Evolutionary conservation across 2,888 invertebrate genomes (phyloP).

Genomic region (Diadegma fenestrale): DNA sequence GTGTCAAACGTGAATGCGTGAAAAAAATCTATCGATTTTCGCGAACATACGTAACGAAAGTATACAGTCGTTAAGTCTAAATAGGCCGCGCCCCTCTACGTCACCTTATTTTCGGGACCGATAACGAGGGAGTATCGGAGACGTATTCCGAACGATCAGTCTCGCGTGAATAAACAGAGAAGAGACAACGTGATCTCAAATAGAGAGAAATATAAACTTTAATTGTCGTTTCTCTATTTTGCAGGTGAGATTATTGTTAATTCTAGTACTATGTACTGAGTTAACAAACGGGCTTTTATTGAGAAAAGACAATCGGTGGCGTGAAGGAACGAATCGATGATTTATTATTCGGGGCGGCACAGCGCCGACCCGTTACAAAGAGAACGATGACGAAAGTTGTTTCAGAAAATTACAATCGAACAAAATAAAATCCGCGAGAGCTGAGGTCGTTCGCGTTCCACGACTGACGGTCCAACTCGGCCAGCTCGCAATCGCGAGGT

Average conservation of each 20-base stretch:
- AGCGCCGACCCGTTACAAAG: too few relatives aligned
- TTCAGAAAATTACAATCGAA: too few relatives aligned
- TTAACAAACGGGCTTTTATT: too few relatives aligned
- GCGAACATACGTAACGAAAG: constrained; percentile 22
- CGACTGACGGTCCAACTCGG: too few relatives aligned
- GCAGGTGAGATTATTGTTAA: constrained; percentile 2
- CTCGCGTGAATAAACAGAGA: not conserved
- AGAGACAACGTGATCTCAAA: constrained; percentile 17
- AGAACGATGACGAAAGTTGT: too few relatives aligned
- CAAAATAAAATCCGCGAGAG: too few relatives aligned
- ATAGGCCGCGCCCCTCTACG: constrained; percentile 22
- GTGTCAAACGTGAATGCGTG: not conserved
- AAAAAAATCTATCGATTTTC: constrained; percentile 29
- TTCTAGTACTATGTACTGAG: not conserved
- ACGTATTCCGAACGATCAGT: not conserved
- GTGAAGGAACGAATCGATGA: too few relatives aligned
- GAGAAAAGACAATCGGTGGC: too few relatives aligned
- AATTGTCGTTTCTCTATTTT: constrained; percentile 42
- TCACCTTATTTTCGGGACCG: too few relatives aligned
- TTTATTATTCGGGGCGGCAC: too few relatives aligned
- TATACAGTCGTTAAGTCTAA: not conserved
- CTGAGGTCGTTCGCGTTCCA: too few relatives aligned
- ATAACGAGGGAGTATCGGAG: not conserved
- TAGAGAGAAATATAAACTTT: constrained; percentile 19
- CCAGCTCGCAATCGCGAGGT: too few relatives aligned